phyloP scores from a whole-genome alignment of 2,888 invertebrate species.

The Eilema caniola region DNA sequence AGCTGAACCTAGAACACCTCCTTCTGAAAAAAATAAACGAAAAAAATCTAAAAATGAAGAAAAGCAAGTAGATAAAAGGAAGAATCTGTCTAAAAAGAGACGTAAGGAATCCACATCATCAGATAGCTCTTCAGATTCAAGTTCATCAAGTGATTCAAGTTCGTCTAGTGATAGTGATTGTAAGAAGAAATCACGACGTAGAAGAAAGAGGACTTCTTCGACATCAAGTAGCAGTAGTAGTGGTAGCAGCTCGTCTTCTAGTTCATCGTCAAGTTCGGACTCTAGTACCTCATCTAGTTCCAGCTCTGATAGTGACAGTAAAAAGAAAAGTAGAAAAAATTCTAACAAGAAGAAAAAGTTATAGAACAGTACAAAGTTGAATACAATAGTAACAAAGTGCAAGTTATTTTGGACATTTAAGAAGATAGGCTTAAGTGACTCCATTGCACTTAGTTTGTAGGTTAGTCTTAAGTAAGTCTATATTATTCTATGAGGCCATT shows the following conservation, averaged over 20 bases:
- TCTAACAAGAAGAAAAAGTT: constrained; percentile 62
- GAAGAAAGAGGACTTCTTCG: constrained; percentile 68
- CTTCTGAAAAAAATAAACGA: constrained; percentile 39
- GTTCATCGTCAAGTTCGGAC: constrained; percentile 68
- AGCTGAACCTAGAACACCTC: constrained; percentile 51
- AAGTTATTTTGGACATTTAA: constrained; percentile 10
- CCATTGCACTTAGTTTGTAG: constrained; percentile 16
- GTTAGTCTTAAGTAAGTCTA: constrained; percentile 29
- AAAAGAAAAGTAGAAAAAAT: constrained; percentile 63
- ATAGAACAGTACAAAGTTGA: constrained; percentile 42
- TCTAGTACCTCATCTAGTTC: constrained; percentile 67
- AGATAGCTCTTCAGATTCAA: constrained; percentile 71
- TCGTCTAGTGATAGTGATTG: constrained; percentile 72
- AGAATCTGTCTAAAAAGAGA: constrained; percentile 58
- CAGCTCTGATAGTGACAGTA: constrained; percentile 71
- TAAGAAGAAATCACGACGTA: constrained; percentile 63
- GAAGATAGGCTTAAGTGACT: constrained; percentile 19
- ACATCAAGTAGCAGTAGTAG: constrained; percentile 76
- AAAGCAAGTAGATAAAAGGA: constrained; percentile 43
- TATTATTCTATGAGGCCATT: constrained; percentile 46
- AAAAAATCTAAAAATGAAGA: constrained; percentile 46
- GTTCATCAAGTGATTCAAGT: constrained; percentile 73
- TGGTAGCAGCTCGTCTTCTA: constrained; percentile 62
- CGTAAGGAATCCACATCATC: constrained; percentile 76
- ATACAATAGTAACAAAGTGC: neutral